Evolutionary conservation across 2,113 vertebrate genomes (phyloP), one percentile per base, ranked within the genome.

Genomic region (Sebastes schlegelii): DNA sequence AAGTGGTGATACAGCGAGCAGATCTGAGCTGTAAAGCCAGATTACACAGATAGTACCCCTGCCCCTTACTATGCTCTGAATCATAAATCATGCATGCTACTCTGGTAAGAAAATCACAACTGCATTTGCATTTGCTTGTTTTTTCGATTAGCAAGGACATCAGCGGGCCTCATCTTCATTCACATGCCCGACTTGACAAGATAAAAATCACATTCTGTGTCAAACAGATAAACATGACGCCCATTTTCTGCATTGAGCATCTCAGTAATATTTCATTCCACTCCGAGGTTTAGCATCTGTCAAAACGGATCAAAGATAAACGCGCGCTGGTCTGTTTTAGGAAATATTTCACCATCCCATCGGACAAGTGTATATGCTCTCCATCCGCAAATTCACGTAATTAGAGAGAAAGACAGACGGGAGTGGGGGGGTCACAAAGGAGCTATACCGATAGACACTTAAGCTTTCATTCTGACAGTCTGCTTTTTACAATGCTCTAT

Each of bases 31-130:
- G 63, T 49, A n/a, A 90, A 70, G 77, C 82, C 76, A 77, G 77
- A 86, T 82, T 76, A 82, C 86, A 91, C 42, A 57, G 85, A 88
- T 85, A 76, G 82, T 55, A 23, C 14, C 51, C 34, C 57, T 63
- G 23, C 69, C 43, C 34, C 67, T 72, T 69, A 79, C 77, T 55
- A 87, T 62, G 51, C 14, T 43, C 65, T 70, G 54, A 74, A 75
- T 86, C 84, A 91, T 91, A 84, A 89, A 92, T 91, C 87, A 91
- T 89, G 79, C 87, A 90, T 89, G 83, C 11, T 54, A 19, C 65
- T 57, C 73, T 68, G 60, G 60, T 79, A 79, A 81, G 81, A 71
- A 87, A 78, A 58, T 80, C 74, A 79, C 65, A 42, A 16, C 9
- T 13, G 71, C 79, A 79, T 86, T 85, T 82, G 78, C 80, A 73